Base-by-base conservation (phyloP, 1,140 invertebrate genomes). In the Gryon sp. region DNA sequence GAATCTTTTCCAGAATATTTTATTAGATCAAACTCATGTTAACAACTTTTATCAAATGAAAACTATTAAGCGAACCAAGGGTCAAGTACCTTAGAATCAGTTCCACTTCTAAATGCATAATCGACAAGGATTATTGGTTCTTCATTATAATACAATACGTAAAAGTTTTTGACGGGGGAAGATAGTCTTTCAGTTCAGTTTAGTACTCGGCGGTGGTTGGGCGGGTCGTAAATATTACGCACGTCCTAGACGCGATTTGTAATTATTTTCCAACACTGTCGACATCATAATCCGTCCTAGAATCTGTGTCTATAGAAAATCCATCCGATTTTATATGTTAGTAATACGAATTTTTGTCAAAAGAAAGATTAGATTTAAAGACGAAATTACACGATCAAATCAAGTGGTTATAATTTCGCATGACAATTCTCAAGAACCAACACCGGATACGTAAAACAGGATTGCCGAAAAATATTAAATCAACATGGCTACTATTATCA, bases 71-170 rank as follows among this genome's bases (percentile, higher is more conserved):
- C 40, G 30, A 60, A 19, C 1, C 34, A 55, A 70, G 60, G 60
- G 69, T 76, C 73, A 79, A 72, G 40, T 16, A 75, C 74, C 76
- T 15, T 75, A 57, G 22, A 60, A 52, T 50, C 40, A 32, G 12
- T 53, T 22, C 26, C 70, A 60, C 55, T 70, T 55, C 43, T 76
- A 66, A 12, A 15, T 63, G 68, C 20, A 68, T 73, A 74, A 73
- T 76, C 57, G 14, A 14, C 43, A 14, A 65, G 46, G 11, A 48
- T 74, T 65, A 38, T 40, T 75, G 46, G 30, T 72, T 76, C 72
- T 69, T 68, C 72, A 87, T 87, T 86, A 84, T 2, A 84, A 86
- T 84, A 85, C 80, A 85, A 82, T 84, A 53, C 52, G 69, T 59
- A 68, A 62, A 73, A 18, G 46, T 43, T 76, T 80, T 74, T 69